Conservation (phyloP, 2,113 vertebrate species). For the Candoia aspera region DNA sequence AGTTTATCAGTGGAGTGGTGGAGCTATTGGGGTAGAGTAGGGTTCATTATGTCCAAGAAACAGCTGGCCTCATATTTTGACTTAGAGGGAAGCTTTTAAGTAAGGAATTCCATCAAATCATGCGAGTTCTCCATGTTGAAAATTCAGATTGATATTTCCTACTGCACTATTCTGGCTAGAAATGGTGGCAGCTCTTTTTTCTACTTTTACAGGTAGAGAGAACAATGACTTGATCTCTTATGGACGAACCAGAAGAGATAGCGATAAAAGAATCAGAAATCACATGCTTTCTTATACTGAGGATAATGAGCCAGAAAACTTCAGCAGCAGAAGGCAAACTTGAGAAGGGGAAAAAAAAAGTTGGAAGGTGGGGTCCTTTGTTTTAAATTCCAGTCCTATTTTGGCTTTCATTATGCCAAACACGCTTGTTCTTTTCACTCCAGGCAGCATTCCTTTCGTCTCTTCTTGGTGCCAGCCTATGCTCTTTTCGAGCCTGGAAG, state of each 20-base stretch:
- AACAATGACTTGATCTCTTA: neutral
- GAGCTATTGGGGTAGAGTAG: neutral
- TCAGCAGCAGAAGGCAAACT: constrained; percentile 35
- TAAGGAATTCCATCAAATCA: neutral
- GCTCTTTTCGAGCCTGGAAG: neutral
- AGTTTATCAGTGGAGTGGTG: neutral
- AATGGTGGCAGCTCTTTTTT: neutral
- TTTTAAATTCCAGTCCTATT: constrained; percentile 28
- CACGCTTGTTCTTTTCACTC: constrained; percentile 23
- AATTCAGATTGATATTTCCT: neutral
- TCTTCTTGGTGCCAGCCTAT: constrained; percentile 5
- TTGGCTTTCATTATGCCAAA: constrained; percentile 27
- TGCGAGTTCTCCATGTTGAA: neutral
- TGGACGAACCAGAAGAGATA: neutral
- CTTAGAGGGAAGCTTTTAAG: neutral
- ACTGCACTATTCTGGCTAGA: neutral
- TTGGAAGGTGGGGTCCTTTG: constrained; percentile 6
- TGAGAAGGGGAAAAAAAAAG: constrained; percentile 30
- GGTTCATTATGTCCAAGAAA: neutral
- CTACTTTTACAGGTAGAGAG: neutral
- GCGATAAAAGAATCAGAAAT: neutral
- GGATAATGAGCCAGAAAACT: neutral
- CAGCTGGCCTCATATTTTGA: neutral
- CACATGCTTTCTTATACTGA: neutral
- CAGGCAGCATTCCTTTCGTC: constrained; percentile 20